Evolutionary conservation across 1,140 invertebrate genomes (phyloP).

Genomic region (Leptopilina boulardi): DNA sequence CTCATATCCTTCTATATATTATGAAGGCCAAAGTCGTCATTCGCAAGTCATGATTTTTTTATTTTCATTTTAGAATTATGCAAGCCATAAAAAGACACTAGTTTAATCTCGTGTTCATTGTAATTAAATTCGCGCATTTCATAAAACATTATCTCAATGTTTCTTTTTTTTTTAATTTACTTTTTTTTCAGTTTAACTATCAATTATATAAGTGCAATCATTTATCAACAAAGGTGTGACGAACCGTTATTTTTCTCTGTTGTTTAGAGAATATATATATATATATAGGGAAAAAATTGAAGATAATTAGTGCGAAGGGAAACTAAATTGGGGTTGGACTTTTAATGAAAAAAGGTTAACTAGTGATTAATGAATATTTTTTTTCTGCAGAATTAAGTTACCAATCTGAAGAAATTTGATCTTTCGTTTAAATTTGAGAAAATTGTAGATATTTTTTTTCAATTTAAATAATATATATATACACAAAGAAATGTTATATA

Average conservation of each 20-base stretch:
- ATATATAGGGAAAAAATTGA: background rate
- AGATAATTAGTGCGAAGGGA: background rate
- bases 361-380: background rate
- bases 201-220: background rate
- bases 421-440: too few species aligned
- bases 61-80: slow-evolving; percentile 24
- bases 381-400: background rate
- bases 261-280: background rate
- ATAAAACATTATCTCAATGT: slow-evolving; percentile 9
- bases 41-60: background rate
- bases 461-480: too few species aligned
- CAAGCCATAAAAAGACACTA: background rate
- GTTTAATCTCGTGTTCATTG: background rate
- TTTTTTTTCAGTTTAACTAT: background rate
- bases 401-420: too few species aligned
- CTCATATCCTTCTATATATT: background rate
- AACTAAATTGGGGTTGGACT: background rate
- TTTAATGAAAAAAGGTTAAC: background rate
- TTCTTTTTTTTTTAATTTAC: background rate
- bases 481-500: too few species aligned
- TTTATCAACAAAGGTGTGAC: background rate
- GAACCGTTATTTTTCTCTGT: background rate
- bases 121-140: slow-evolving; percentile 25
- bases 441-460: too few species aligned
- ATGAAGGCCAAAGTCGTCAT: slow-evolving; percentile 11